Base-by-base conservation (phyloP, 2,888 invertebrate species). In the Nephrotoma appendiculata region DNA sequence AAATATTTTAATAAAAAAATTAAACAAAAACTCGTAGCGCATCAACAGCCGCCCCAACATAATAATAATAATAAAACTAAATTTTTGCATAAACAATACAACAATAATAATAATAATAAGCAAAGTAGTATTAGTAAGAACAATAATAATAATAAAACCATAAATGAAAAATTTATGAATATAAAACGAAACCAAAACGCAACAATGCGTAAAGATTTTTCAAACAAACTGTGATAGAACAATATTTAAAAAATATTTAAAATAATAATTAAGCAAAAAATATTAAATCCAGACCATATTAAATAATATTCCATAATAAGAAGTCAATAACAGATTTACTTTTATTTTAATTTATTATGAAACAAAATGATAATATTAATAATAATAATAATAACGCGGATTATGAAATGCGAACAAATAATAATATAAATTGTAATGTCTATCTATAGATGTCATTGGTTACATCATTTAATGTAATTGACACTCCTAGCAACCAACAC, bases 121-220 rank as follows among this genome's bases (percentile, higher is more conserved):
- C 41, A 84, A 31, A 31, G 31, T 31, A 31, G 31, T 42, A 42
- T 42, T 42, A 84, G 19, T 84, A 42, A 71, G 31, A 31, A 71
- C 31, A 71, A 12, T 7, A 71, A 31, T 31, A 71, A 71, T 71
- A 19, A 31, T 31, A 71, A 57, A 57, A 57, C n/a, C 15, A 57
- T 57, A 15, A 57, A 71, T 71, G 42, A 84, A 84, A 84, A 41
- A 84, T 84, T 84, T 42, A 42, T 85, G 11, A 85, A 85, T 19
- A 31, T 44, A n/a, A 85, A 85, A 43, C 44, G 44, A 44, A 85
- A 85, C 85, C 85, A 85, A 85, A 85, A 85, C 84, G 84, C 84
- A 84, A 84, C 85, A 85, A 19, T 19, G 85, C 85, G 85, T 85
- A 85, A 85, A 85, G 85, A 85, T 44, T 85, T 85, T 85, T 44